These are phyloP conservation scores for Tetranychus truncatus DNA, from an alignment of 2,888 invertebrate genomes.

Conservation along the genomic window DNA sequence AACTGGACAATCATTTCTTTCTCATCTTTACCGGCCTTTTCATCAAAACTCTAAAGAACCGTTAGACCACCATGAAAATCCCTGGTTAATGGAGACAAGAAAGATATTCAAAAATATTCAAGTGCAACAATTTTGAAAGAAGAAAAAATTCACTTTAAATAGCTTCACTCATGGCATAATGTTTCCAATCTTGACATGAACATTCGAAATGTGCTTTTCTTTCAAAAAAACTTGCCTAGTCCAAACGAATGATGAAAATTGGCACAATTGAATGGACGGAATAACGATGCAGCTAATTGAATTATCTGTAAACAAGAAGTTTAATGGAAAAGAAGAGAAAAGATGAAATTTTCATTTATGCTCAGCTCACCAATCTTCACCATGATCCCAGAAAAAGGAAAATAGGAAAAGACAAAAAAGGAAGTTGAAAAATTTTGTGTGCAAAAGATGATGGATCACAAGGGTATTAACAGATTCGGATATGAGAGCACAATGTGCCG, in stretches of 20 bases:
- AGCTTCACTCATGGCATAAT: not conserved
- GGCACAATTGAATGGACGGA: not conserved
- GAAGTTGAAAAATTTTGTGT: not conserved
- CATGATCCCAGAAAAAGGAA: too few species aligned
- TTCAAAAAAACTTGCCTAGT: not conserved
- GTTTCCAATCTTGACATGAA: not conserved
- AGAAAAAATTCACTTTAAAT: not conserved
- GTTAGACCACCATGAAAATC: too few species aligned
- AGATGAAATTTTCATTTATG: too few species aligned
- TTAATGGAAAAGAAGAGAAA: too few species aligned
- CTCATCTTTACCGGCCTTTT: too few species aligned
- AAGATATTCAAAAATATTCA: too few species aligned
- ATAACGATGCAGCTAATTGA: too few species aligned
- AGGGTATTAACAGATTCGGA: not conserved
- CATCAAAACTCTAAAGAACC: too few species aligned
- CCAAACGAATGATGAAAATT: not conserved
- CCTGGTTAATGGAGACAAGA: too few species aligned
- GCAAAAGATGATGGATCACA: not conserved
- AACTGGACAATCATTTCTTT: not conserved
- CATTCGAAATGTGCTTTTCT: not conserved
- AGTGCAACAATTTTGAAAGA: not conserved
- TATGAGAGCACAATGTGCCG: not conserved
- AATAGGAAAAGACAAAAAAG: too few species aligned
- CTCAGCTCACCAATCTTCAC: too few species aligned
- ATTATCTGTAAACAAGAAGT: too few species aligned